Evolutionary conservation across 2,888 invertebrate species (phyloP), one percentile per base, ranked within the genome.

Genomic region (Marasmarcha lunaedactyla): DNA sequence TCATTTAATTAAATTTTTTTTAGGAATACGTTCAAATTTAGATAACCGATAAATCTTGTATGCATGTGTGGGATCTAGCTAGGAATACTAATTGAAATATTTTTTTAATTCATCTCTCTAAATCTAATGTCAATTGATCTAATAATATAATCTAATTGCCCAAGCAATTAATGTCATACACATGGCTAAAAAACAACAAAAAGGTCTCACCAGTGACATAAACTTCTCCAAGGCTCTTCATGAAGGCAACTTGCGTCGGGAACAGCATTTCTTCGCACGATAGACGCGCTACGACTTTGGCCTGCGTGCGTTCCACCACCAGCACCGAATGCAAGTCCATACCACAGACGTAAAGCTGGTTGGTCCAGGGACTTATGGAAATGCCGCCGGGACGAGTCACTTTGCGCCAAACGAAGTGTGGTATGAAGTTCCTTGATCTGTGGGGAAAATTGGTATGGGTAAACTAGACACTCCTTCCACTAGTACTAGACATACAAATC

Each of bases 361-460:
- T 85, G 46, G 77, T 79, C 84, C 89, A 89, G 0, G 88, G 88
- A 25, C 89, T 84, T 9, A 89, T 71, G 0, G 87, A 88, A 0
- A 93, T 70, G 1, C 92, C 92, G 14, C 89, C 85, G 0, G 92
- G 92, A 50, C 91, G 77, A 1, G 87, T 84, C 34, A 85, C 78
- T 60, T 86, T 84, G 30, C 78, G 73, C 86, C 86, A 85, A 14
- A 85, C 60, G 46, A 85, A 71, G 50, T 86, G 86, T 0, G 87
- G 86, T 6, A 71, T 54, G 54, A 87, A 87, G 44, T 66, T 71
- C 15, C 85, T 77, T 4, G 79, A 79, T 51, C 86, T 88, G 52
- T 36, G 46, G 44, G 13, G 7, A n/a, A n/a, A n/a, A n/a, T n/a
- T n/a, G 11, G 25, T 27, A 12, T 14, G 6, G 15, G 12, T n/a